Percentiles rank a stretch among this genome's conserved stretches.
Conservation (phyloP, 2,113 vertebrate species). For the Procapra przewalskii region DNA sequence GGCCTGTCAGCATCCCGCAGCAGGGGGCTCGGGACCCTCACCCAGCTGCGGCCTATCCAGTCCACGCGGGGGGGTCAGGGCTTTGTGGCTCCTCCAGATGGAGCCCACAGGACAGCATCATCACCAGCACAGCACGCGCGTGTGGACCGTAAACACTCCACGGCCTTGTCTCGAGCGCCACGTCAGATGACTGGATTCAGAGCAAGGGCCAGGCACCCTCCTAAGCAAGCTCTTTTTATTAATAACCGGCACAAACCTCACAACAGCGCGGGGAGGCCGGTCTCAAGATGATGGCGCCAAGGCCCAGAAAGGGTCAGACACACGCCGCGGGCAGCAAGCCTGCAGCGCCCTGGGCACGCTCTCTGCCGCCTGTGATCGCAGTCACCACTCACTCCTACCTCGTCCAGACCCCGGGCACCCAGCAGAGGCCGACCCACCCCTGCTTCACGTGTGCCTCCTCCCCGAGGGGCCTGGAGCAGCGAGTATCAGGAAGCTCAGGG, state of each 20-base stretch:
- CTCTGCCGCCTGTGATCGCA: background rate
- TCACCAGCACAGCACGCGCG: fast-evolving
- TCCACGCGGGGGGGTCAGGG: fast-evolving
- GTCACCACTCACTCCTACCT: fast-evolving
- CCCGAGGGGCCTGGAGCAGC: fast-evolving
- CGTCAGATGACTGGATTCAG: fast-evolving
- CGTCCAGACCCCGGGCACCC: fast-evolving
- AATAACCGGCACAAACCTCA: background rate
- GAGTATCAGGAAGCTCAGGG: background rate
- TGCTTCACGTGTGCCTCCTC: background rate
- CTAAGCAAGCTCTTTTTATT: background rate
- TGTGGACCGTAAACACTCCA: background rate
- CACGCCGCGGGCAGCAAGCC: background rate
- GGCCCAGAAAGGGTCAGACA: background rate
- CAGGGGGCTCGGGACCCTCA: background rate
- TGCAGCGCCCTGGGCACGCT: background rate
- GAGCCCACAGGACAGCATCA: background rate
- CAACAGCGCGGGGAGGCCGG: background rate
- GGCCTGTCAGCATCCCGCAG: background rate
- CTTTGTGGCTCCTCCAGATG: background rate
- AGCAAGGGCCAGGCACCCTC: background rate
- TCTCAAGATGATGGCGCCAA: fast-evolving
- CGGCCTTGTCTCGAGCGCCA: background rate
- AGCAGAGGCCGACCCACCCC: fast-evolving
- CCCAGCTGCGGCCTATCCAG: background rate